A percentile compares a stretch with the other conserved stretches of the same genome.
Evolutionary conservation across 37 sponge, comb jelly and placozoan genomes (phyloP).

Genomic region (Agelas oroides): DNA sequence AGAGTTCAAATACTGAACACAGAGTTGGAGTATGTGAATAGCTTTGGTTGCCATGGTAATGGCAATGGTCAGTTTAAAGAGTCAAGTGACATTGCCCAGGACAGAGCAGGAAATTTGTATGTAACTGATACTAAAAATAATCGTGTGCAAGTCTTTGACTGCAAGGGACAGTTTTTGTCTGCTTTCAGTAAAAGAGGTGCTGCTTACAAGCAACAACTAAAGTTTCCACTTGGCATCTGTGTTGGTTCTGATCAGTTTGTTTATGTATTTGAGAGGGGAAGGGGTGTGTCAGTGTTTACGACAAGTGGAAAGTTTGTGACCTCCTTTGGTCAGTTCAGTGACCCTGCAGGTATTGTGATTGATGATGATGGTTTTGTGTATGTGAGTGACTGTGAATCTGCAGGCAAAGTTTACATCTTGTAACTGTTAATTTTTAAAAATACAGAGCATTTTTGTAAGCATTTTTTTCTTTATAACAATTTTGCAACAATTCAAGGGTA

Average conservation of each 20-base stretch:
- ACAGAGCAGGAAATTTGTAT: slow-evolving; percentile 34
- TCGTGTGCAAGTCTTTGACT: neutral
- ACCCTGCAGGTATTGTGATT: neutral
- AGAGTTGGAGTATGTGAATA: neutral
- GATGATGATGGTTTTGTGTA: slow-evolving; percentile 23
- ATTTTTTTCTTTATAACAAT: too few species aligned
- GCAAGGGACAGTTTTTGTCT: too few species aligned
- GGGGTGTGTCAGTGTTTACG: slow-evolving; percentile 10
- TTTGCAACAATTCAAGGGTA: too few species aligned
- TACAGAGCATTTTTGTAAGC: too few species aligned
- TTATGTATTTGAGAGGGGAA: neutral
- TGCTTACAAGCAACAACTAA: neutral
- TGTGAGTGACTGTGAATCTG: slow-evolving; percentile 1
- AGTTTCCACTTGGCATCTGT: neutral
- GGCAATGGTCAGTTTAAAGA: neutral
- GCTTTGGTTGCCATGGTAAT: neutral
- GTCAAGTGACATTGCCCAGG: neutral
- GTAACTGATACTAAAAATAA: neutral
- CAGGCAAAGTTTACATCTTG: neutral
- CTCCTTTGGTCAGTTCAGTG: slow-evolving; percentile 9
- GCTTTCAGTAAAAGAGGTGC: too few species aligned
- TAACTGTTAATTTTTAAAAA: too few species aligned
- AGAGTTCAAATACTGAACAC: neutral
- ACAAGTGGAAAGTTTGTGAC: slow-evolving; percentile 21
- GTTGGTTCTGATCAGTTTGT: slow-evolving; percentile 3